phyloP scores from a whole-genome alignment of 2,888 invertebrate species.

The Furcula furcula region DNA sequence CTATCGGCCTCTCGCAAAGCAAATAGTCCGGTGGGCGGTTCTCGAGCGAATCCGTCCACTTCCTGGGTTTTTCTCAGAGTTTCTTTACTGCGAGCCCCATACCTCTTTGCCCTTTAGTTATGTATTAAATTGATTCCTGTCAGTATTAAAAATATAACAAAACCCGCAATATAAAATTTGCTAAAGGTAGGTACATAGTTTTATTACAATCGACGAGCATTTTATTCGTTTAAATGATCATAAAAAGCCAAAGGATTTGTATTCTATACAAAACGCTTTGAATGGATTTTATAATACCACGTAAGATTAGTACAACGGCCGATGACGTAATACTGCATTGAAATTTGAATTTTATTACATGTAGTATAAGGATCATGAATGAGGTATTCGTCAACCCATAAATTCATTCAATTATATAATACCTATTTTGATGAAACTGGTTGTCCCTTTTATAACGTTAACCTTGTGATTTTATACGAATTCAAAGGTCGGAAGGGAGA shows the following conservation, averaged over 20 bases:
- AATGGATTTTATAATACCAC: slow-evolving; percentile 29
- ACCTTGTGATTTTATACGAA: slow-evolving; percentile 61
- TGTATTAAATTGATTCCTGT: no score
- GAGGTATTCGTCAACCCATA: slow-evolving; percentile 5
- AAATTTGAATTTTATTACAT: slow-evolving; percentile 14
- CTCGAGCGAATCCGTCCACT: no score
- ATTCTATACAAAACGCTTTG: slow-evolving; percentile 16
- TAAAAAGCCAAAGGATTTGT: slow-evolving; percentile 7
- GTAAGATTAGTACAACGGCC: slow-evolving; percentile 17
- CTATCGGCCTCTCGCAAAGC: no score
- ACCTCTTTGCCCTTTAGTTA: no score
- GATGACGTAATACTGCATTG: slow-evolving; percentile 12
- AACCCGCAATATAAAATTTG: not conserved
- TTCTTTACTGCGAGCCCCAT: no score
- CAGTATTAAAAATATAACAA: no score
- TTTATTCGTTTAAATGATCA: slow-evolving; percentile 5
- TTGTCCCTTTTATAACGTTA: slow-evolving; percentile 51
- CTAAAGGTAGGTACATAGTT: not conserved
- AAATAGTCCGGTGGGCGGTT: no score
- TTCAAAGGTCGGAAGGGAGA: slow-evolving; percentile 63
- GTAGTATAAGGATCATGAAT: slow-evolving; percentile 14
- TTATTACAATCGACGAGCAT: slow-evolving; percentile 1
- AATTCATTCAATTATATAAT: slow-evolving; percentile 49
- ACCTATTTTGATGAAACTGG: slow-evolving; percentile 47
- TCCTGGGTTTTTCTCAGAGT: no score